Evolutionary conservation across 2,888 invertebrate genomes (phyloP), one percentile per base, ranked within the genome.

Genomic region (Dryobotodes eremita): DNA sequence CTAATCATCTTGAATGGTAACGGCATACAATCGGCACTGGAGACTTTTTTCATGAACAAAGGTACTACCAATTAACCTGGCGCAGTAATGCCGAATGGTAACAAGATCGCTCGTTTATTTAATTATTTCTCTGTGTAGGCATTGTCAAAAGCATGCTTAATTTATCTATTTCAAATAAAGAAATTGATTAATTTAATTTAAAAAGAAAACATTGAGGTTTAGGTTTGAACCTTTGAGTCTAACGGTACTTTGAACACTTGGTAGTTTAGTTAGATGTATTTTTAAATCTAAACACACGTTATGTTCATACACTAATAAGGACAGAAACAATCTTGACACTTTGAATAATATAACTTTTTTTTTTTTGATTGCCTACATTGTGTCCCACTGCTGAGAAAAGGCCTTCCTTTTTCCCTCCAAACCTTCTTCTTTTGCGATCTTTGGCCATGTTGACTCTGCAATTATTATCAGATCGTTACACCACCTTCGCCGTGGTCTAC

Each of bases 251-350:
- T 62, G 76, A 87, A 86, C 90, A 92, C 92, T 92, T 90, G 89
- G 90, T 89, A 85, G 90, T 90, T 90, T 81, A 88, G 91, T 91
- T 91, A 87, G 87, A 90, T 88, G 91, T 92, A 93, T 93, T 95
- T 95, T 95, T 95, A 94, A 93, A 91, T 92, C 92, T 86, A 90
- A 89, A 89, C 91, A 92, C 92, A 92, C 90, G 89, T 91, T 90
- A 90, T 89, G 87, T 89, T 83, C 72, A 77, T 75, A 85, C 82
- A 81, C 42, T 87, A 76, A 85, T 72, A 76, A 71, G 26, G 15
- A 23, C 50, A 26, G 1, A 68, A 86, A 68, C 11, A 59, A 66
- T 89, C 81, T 92, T 93, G 93, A 92, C 91, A 92, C 90, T 92
- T 89, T 13, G 46, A 2, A 17, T 31, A n/a, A 36, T 31, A 23